Evolutionary conservation across 1,140 invertebrate species (phyloP).

Genomic region (Drosophila orena): DNA sequence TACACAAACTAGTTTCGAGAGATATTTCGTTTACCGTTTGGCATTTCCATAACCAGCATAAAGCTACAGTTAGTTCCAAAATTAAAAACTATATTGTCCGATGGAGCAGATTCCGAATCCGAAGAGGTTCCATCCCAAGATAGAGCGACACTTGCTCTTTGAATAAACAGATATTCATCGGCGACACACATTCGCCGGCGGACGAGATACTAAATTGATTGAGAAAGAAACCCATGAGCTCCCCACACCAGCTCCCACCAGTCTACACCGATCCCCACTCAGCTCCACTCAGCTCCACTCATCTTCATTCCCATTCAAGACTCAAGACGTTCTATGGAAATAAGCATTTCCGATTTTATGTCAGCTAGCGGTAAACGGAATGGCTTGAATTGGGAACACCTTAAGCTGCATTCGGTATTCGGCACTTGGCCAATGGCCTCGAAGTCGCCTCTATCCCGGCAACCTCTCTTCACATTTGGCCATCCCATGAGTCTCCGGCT

Average conservation of each 20-base stretch:
- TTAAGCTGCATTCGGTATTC: slow-evolving; percentile 45
- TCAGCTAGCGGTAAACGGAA: slow-evolving; percentile 75
- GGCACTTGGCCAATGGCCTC: slow-evolving; percentile 14
- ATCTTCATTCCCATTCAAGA: slow-evolving; percentile 72
- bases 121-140: slow-evolving; percentile 7
- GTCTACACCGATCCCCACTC: neutral
- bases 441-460: neutral
- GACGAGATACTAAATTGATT: slow-evolving; percentile 76
- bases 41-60: slow-evolving; percentile 73
- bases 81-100: slow-evolving; percentile 54
- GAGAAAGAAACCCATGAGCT: slow-evolving; percentile 61
- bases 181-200: slow-evolving; percentile 66
- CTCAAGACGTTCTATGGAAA: slow-evolving; percentile 65
- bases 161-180: slow-evolving; percentile 71
- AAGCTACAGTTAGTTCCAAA: slow-evolving; percentile 68
- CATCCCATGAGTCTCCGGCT: neutral
- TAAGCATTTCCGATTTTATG: slow-evolving; percentile 75
- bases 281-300: slow-evolving; percentile 3
- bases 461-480: neutral
- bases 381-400: slow-evolving; percentile 69
- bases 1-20: slow-evolving; percentile 14
- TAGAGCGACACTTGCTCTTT: slow-evolving; percentile 60
- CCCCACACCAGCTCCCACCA: neutral
- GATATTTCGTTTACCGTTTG: slow-evolving; percentile 74
- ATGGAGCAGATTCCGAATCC: slow-evolving; percentile 5